Evolutionary conservation across 2,888 invertebrate species (phyloP).

Genomic region (Xestobium rufovillosum): DNA sequence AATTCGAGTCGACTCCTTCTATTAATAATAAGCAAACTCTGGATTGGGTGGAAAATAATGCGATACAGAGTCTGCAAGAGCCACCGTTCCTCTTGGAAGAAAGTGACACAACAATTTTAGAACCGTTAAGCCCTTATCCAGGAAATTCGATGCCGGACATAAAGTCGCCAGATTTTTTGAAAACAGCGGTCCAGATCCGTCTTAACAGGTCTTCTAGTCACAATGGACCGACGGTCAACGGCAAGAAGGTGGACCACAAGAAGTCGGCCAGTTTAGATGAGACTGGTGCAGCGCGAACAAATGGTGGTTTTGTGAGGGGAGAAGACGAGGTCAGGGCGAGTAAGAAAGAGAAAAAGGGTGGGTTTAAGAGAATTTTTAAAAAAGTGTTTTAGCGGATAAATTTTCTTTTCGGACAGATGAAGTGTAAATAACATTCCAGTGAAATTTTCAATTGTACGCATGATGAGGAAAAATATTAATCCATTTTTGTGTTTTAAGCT

Average conservation of each 20-base stretch:
- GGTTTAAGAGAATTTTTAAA: constrained; percentile 68
- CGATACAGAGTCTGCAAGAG: constrained; percentile 30
- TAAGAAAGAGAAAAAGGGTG: constrained; percentile 53
- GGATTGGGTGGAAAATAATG: constrained; percentile 28
- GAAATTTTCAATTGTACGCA: no score
- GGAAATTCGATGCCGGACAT: constrained; percentile 24
- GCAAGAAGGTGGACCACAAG: constrained; percentile 21
- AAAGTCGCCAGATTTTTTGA: constrained; percentile 39
- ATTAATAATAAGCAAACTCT: constrained; percentile 7
- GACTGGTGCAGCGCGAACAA: constrained; percentile 22
- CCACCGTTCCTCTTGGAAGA: constrained; percentile 40
- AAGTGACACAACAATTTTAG: constrained; percentile 36
- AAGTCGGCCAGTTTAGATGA: constrained; percentile 37
- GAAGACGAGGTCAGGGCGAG: constrained; percentile 29
- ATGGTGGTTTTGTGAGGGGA: constrained; percentile 24
- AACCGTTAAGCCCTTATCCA: constrained; percentile 27
- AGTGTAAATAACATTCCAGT: no score
- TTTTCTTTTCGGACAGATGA: no score
- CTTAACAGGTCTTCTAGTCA: constrained; percentile 33
- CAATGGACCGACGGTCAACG: constrained; percentile 17
- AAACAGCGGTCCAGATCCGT: constrained; percentile 42
- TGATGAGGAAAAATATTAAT: no score
- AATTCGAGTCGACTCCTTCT: constrained; percentile 25
- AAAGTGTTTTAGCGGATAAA: constrained; percentile 69
- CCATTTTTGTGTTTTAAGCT: no score